Evolutionary conservation across 2,888 invertebrate species (phyloP).

Genomic region (Globia sparganii): DNA sequence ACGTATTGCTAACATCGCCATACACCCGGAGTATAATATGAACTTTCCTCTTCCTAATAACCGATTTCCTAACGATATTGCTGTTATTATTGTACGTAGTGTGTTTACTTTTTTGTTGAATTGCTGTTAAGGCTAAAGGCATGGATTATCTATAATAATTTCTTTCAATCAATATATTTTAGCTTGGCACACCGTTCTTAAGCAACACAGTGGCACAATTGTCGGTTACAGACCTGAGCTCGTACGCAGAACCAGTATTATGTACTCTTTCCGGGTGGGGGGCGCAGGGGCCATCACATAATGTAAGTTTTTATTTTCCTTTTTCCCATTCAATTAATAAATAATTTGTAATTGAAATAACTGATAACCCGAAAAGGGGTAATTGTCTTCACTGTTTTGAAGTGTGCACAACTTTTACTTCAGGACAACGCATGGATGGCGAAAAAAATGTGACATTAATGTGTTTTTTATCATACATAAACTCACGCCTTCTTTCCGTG

Average conservation of each 20-base stretch:
- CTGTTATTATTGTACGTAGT: constrained; percentile 38
- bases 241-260: not conserved
- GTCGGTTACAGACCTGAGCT: not conserved
- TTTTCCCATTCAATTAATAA: not conserved
- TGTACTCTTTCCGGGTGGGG: constrained; percentile 29
- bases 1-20: constrained; percentile 61
- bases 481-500: too few relatives aligned
- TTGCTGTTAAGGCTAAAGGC: not conserved
- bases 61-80: constrained; percentile 33
- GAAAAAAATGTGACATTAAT: not conserved
- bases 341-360: not conserved
- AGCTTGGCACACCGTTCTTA: constrained; percentile 14
- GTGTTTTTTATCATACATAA: not conserved
- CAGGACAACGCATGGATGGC: not conserved
- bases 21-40: constrained; percentile 59
- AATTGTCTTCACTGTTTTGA: not conserved
- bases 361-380: not conserved
- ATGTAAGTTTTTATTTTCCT: constrained; percentile 10
- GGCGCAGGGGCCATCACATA: not conserved
- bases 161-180: not conserved
- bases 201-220: not conserved
- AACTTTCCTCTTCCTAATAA: not conserved
- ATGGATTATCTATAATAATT: not conserved
- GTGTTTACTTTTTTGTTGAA: not conserved
- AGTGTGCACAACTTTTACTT: not conserved